These are phyloP conservation scores for Gnathonemus longibarbis DNA, from an alignment of 2,113 vertebrate species.

Conservation along the genomic window DNA sequence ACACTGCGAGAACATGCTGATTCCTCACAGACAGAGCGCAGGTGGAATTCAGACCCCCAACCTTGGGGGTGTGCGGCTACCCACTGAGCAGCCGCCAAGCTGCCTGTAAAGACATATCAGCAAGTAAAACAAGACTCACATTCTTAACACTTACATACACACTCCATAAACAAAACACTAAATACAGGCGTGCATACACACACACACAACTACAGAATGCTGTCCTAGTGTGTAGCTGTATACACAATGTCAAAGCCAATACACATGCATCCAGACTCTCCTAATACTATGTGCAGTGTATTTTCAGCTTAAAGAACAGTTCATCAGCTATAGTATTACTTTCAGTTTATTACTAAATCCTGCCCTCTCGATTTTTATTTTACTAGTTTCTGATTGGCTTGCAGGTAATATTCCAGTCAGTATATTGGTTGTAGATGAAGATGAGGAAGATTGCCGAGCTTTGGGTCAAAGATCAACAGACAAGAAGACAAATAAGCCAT, in stretches of 20 bases:
- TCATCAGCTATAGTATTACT: neutral
- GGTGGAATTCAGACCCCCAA: neutral
- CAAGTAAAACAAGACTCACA: neutral
- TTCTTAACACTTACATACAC: neutral
- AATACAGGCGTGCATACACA: neutral
- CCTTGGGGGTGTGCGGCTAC: neutral
- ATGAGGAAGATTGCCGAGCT: neutral
- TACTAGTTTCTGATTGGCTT: neutral
- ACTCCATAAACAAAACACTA: neutral
- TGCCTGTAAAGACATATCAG: neutral
- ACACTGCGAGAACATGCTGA: neutral
- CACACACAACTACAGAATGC: neutral
- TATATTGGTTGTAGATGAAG: constrained; percentile 7
- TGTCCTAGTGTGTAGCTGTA: neutral
- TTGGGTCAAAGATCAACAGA: neutral
- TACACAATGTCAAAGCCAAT: neutral
- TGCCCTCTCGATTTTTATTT: neutral
- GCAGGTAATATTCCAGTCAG: constrained; percentile 5
- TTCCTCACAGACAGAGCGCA: neutral
- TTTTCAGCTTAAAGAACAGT: neutral
- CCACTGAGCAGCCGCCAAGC: neutral
- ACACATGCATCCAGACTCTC: neutral
- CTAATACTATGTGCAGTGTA: neutral
- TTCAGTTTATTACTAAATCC: neutral
- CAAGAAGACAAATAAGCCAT: neutral